Evolutionary conservation across 2,797 vertebrate genomes (phyloP), one percentile per base, ranked within the genome.

Genomic region (Neoniphon sammara): DNA sequence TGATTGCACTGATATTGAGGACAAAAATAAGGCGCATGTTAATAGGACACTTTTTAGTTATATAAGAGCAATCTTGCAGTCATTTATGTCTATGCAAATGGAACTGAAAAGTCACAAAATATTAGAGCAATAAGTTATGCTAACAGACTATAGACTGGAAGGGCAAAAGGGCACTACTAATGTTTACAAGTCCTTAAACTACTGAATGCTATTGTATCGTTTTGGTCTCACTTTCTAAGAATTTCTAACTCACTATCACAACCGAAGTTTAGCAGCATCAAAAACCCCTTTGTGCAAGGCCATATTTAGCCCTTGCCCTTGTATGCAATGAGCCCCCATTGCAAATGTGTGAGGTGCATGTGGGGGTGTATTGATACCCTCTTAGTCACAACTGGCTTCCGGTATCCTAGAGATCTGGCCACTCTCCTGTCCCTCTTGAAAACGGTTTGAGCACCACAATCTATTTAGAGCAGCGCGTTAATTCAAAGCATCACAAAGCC

Each of bases 261-360:
- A 46, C 74, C 49, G 54, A 71, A 63, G 74, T 84, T 83, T 83
- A 58, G 75, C 53, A 18, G 74, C 78, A 87, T 91, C 21, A 80
- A 83, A 80, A 77, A 18, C 18, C 15, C 71, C 72, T 63, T 88
- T 91, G 82, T 90, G 65, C 27, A 23, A 76, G 66, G 70, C 55
- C 81, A 69, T 82, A 59, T 66, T 75, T 76, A 80, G 46, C 58
- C 61, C 58, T 81, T 54, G 73, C 55, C 73, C 63, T 58, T 69
- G 80, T 63, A 85, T 80, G 61, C 61, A 77, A 74, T 61, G 82
- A 74, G 84, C 82, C 84, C 64, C 69, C 20, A 8, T 9, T 18
- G 72, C 68, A 89, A 87, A 85, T 79, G 78, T 89, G 86, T 89
- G 89, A 92, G 91, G 91, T 74, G 83, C 92, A 93, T 83, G 84